Base-by-base conservation (phyloP, 2,888 invertebrate species). In the Tridacna gigas region DNA sequence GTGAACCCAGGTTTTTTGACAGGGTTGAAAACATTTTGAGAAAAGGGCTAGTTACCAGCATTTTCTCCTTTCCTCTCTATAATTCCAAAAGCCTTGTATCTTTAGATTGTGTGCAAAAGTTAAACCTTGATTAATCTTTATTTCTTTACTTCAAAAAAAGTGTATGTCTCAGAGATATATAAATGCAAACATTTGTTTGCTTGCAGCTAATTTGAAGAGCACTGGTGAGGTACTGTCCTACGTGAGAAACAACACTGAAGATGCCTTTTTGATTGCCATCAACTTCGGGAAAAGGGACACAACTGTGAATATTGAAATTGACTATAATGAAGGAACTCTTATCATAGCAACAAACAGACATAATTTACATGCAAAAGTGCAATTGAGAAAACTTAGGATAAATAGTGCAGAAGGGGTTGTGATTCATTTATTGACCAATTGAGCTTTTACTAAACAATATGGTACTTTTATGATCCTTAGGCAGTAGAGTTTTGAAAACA, bases 241-340 rank as follows among this genome's bases (percentile, higher is more conserved):
- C 73, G 76, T 91, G 12, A 83, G 93, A 25, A 74, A 88, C 69
- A 90, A 71, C 20, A 45, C n/a, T 7, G 9, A 67, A 5, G 13
- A 60, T 0, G 11, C 88, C 22, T 92, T 86, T 82, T 84, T 93
- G 28, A 89, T 93, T 0, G 90, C 89, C 77, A 88, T 93, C 73
- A 93, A 93, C 85, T 88, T 92, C 18, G 92, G 91, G 4, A 51
- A 28, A 15, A 48, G 37, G 2, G 37, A 60, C 28, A 18, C 20
- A 0, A 51, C 15, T 47, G 22, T 78, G 13, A 28, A 69, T 47
- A 26, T 69, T 15, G 12, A 60, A 18, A 28, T 26, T 3, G 37
- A 37, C 28, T 61, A 61, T 22, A 61, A 22, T 18, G 22, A 12
- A 37, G 61, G 22, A n/a, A 61, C 13, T 12, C 37, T 74, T 61